Percentiles rank a stretch among this genome's conserved stretches.
These are phyloP conservation scores for Chymomyza fuscimana DNA, from an alignment of 2,888 invertebrate genomes.

Conservation along the genomic window DNA sequence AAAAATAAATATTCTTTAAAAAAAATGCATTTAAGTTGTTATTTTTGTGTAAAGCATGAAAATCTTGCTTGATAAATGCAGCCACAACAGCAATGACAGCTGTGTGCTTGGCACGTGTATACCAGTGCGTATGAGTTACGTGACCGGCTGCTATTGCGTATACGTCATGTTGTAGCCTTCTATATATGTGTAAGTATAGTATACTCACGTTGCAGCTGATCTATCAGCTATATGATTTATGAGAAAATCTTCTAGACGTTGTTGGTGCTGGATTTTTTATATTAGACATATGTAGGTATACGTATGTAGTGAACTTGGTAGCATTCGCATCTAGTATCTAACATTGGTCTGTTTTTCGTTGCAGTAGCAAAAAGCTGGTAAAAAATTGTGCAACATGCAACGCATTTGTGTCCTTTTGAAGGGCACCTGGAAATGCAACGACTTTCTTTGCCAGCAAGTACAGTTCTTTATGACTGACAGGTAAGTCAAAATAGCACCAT, in stretches of 20 bases:
- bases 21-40: constrained; percentile 25
- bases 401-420: too few relatives aligned
- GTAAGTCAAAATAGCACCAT: too few relatives aligned
- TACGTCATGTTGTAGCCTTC: neutral
- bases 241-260: neutral
- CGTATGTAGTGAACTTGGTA: neutral
- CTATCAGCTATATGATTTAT: constrained; percentile 42
- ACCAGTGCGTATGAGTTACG: constrained; percentile 48
- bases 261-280: neutral
- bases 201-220: constrained; percentile 21
- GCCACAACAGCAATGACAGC: constrained; percentile 1
- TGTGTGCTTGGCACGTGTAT: neutral
- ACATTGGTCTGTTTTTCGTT: neutral
- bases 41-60: constrained; percentile 6
- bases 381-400: neutral
- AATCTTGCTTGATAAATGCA: constrained; percentile 4
- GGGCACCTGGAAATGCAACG: too few relatives aligned
- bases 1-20: constrained; percentile 14
- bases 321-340: neutral
- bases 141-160: constrained; percentile 35
- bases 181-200: neutral
- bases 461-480: too few relatives aligned
- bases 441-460: too few relatives aligned
- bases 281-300: neutral
- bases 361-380: neutral